These are phyloP conservation scores for Drosophila vallismaia DNA, from an alignment of 2,888 invertebrate species.

Conservation along the genomic window DNA sequence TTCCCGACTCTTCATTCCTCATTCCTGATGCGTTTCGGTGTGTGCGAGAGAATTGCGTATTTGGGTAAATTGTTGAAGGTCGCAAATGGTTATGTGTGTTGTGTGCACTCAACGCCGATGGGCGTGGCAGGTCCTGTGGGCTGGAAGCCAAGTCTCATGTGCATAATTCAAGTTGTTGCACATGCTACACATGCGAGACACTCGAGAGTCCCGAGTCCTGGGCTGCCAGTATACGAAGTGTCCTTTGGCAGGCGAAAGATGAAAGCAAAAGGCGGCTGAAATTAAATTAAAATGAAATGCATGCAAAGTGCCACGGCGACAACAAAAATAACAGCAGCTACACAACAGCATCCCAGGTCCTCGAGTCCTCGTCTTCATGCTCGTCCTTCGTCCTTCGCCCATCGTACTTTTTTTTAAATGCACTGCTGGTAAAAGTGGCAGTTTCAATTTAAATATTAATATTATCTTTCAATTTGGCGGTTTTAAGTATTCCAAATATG, in stretches of 20 bases:
- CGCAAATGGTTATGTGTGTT: constrained; percentile 24
- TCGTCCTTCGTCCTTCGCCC: constrained; percentile 2
- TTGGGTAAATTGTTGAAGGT: constrained; percentile 56
- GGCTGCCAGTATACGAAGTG: constrained; percentile 53
- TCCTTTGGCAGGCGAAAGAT: constrained; percentile 64
- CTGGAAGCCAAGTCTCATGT: constrained; percentile 64
- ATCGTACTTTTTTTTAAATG: neutral
- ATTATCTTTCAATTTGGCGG: neutral
- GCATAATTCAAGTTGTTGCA: constrained; percentile 79
- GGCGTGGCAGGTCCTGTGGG: constrained; percentile 22
- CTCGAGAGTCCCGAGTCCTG: constrained; percentile 42
- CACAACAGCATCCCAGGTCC: constrained; percentile 14
- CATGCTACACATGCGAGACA: constrained; percentile 58
- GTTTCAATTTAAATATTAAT: neutral
- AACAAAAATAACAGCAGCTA: constrained; percentile 30
- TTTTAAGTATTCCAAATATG: neutral
- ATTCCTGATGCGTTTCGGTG: neutral
- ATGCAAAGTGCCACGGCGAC: constrained; percentile 70
- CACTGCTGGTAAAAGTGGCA: neutral
- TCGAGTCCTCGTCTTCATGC: constrained; percentile 8
- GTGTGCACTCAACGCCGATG: constrained; percentile 9
- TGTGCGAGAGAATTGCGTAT: constrained; percentile 31
- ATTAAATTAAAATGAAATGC: constrained; percentile 78
- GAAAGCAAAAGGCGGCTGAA: constrained; percentile 75
- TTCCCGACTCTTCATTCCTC: neutral